Percentiles rank a stretch among this genome's conserved stretches.
phyloP scores from a whole-genome alignment of 2,888 invertebrate genomes.

The Pollenia angustigena region DNA sequence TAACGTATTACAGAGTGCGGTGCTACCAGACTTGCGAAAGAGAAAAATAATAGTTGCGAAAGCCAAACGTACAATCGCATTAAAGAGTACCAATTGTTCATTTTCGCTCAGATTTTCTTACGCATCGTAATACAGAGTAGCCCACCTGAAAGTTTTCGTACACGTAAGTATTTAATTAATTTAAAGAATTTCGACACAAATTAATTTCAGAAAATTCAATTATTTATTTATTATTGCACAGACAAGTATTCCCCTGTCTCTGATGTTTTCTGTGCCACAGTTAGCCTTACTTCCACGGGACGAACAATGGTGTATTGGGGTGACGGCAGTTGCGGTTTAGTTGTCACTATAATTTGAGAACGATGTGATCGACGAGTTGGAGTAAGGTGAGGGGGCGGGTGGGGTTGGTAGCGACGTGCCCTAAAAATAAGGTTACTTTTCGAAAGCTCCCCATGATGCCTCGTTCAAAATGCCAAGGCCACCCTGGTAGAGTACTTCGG shows the following conservation, averaged over 20 bases:
- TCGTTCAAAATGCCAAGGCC: slow-evolving; percentile 21
- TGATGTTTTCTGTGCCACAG: slow-evolving; percentile 40
- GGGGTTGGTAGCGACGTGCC: slow-evolving; percentile 34
- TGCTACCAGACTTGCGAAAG: slow-evolving; percentile 22
- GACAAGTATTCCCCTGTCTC: slow-evolving; percentile 30
- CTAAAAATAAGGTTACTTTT: slow-evolving; percentile 34
- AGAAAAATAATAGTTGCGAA: slow-evolving; percentile 8
- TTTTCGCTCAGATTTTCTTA: background rate
- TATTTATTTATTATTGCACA: slow-evolving; percentile 15
- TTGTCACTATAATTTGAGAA: slow-evolving; percentile 29
- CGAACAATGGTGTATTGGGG: slow-evolving; percentile 32
- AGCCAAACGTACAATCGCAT: background rate
- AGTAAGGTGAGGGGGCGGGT: background rate
- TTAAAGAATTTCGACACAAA: slow-evolving; percentile 17
- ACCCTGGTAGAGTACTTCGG: slow-evolving; percentile 14
- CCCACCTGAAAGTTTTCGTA: slow-evolving; percentile 10
- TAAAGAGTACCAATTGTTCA: slow-evolving; percentile 4
- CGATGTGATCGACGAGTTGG: slow-evolving; percentile 13
- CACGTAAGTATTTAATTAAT: slow-evolving; percentile 18
- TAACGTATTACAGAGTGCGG: slow-evolving; percentile 35
- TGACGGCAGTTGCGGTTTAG: slow-evolving; percentile 32
- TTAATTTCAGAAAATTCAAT: slow-evolving; percentile 23
- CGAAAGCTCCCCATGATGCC: slow-evolving; percentile 35
- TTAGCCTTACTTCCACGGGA: slow-evolving; percentile 39
- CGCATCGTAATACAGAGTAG: background rate